A percentile compares a stretch with the other conserved stretches of the same genome.
phyloP scores from a whole-genome alignment of 2,113 vertebrate species.

The Cyanoliseus patagonus region DNA sequence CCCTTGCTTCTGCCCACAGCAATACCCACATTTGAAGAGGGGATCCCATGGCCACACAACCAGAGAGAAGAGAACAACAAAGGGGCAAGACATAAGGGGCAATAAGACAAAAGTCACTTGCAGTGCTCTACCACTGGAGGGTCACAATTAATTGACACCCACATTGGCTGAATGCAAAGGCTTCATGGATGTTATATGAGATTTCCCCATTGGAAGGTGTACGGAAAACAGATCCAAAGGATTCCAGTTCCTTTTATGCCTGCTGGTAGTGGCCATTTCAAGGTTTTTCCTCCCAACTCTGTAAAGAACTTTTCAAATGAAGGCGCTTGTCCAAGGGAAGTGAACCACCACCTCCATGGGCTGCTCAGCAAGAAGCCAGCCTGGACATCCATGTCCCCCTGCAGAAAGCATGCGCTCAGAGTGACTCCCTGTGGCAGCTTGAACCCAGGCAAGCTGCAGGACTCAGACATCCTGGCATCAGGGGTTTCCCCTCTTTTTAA shows the following conservation, averaged over 20 bases:
- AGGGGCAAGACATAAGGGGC: background rate
- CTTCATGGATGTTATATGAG: background rate
- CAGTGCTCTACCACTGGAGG: background rate
- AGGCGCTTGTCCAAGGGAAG: background rate
- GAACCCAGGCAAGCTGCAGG: background rate
- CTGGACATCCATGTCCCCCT: accelerated
- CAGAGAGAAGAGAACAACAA: background rate
- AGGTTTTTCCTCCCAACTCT: background rate
- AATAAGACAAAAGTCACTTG: background rate
- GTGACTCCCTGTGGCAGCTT: background rate
- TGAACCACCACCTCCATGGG: background rate
- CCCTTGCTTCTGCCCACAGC: background rate
- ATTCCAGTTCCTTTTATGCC: background rate
- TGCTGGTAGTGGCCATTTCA: background rate
- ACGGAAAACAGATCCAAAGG: background rate
- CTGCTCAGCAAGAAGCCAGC: background rate
- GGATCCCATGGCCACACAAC: background rate
- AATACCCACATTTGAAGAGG: background rate
- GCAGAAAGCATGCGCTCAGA: background rate
- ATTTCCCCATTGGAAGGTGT: background rate
- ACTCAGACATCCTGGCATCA: background rate
- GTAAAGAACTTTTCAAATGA: background rate
- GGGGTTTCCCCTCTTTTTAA: background rate
- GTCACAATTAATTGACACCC: no score
- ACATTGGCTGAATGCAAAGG: background rate